Base-by-base conservation (phyloP, 2,797 vertebrate species). In the Pagetopsis macropterus region DNA sequence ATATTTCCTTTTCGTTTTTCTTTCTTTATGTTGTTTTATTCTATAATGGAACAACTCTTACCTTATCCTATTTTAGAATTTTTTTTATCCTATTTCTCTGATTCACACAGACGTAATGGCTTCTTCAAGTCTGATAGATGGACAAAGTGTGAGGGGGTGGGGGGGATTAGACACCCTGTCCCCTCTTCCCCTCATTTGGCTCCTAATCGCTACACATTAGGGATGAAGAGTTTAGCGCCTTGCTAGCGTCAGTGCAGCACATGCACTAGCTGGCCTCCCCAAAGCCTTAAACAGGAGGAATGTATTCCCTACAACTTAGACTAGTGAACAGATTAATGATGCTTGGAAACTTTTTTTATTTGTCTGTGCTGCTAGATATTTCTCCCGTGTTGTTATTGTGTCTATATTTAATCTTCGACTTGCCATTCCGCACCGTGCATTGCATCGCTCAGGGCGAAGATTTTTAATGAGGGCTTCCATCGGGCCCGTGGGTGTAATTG, bases 121-220 rank as follows among this genome's bases (percentile, higher is more conserved):
- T 66, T 71, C 12, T 59, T 43, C 62, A 85, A 58, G 65, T 87
- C 71, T 81, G 84, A 89, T 84, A 23, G 63, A 74, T 75, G n/a
- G 73, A 76, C 76, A 40, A 69, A 71, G 56, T 62, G 33, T 37
- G 31, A 44, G 33, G 61, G 82, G 87, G 89, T 90, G 33, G 31
- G 48, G 27, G 61, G 82, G 87, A 90, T 91, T 89, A 89, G 78
- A 81, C 69, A 3, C 54, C 60, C 67, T 62, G 78, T 76, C 81
- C 85, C 79, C 76, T 84, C 80, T 85, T 84, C 72, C 81, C 65
- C 75, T 88, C 87, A 84, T 88, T 89, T 87, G 76, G 50, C 57
- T 78, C 78, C 75, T 86, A 91, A 90, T 91, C 78, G 45, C 90
- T 73, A 70, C 81, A 91, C 88, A 93, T 92, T 87, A 86, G 83